Evolutionary conservation across 37 sponge, comb jelly and placozoan genomes (phyloP), one percentile per base, ranked within the genome.

Genomic region (Eunapius fragilis): DNA sequence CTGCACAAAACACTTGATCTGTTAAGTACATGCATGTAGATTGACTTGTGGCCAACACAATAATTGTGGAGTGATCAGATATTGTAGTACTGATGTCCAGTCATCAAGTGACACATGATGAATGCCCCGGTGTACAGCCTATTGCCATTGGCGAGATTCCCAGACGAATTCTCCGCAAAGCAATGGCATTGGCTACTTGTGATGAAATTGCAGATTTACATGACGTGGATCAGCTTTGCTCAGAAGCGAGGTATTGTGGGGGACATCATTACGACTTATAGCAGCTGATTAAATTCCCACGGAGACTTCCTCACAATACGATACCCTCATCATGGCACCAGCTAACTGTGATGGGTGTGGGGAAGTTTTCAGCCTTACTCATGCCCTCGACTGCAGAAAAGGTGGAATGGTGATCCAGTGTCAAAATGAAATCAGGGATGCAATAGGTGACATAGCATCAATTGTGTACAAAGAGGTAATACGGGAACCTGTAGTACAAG

Each of bases 131-230:
- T 27, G 35, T 77, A 7, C 31, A 48, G 32, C 78, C 78, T 31
- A 77, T 77, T 77, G 78, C 34, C 6, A 14, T 36, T 35, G 78
- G 78, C 26, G 47, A 81, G 69, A 37, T 75, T 28, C 84, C 70
- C 33, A 81, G 82, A 27, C 75, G 58, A 74, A 70, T 82, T 32
- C 77, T 84, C 34, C n/a, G 78, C 67, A 78, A 86, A 45, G 78
- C 37, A 26, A 80, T 86, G 58, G 58, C 58, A 58, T 58, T 77
- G 78, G 31, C 37, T 27, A 77, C 78, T 9, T 2, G 47, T 27
- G 32, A 31, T 36, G 35, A 77, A 12, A 34, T 34, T 2, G 78
- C 35, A 69, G 25, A n/a, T 70, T 67, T 68, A 34, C 31, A 73
- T 69, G 71, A 69, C 27, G 36, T 25, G 37, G n/a, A 31, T 69